phyloP scores from a whole-genome alignment of 2,113 vertebrate genomes.

The Apus apus region DNA sequence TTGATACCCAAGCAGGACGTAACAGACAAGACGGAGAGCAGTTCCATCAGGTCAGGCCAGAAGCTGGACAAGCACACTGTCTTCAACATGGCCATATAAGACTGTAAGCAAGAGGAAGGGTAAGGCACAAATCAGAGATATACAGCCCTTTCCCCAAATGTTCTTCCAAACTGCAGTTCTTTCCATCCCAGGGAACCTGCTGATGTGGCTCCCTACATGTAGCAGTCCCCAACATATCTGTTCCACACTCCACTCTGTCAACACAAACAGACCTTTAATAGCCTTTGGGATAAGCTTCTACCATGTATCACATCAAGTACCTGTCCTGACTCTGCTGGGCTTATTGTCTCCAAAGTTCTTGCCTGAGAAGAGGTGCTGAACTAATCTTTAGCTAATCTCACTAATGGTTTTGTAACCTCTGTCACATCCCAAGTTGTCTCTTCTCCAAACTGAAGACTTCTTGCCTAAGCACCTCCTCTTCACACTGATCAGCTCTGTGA shows the following conservation, averaged over 20 bases:
- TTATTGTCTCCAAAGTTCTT: background rate
- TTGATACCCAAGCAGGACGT: background rate
- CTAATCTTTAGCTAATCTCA: background rate
- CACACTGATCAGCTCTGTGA: background rate
- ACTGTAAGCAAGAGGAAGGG: background rate
- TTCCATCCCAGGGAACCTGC: background rate
- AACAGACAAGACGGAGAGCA: background rate
- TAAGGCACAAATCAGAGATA: background rate
- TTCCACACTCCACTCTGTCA: background rate
- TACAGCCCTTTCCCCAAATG: background rate
- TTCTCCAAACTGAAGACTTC: background rate
- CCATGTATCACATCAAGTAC: background rate
- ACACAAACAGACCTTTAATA: background rate
- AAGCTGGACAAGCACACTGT: background rate
- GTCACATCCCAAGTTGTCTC: background rate
- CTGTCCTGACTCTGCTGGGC: background rate
- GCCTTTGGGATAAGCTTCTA: background rate
- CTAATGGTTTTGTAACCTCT: background rate
- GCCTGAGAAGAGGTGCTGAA: background rate
- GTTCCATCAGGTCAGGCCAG: background rate
- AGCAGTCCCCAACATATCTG: background rate
- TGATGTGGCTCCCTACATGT: background rate
- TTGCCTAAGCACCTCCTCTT: background rate
- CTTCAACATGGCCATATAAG: background rate
- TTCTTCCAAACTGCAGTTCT: background rate